Conservation (phyloP, 2,797 vertebrate species). For the Chloroceryle inda region DNA sequence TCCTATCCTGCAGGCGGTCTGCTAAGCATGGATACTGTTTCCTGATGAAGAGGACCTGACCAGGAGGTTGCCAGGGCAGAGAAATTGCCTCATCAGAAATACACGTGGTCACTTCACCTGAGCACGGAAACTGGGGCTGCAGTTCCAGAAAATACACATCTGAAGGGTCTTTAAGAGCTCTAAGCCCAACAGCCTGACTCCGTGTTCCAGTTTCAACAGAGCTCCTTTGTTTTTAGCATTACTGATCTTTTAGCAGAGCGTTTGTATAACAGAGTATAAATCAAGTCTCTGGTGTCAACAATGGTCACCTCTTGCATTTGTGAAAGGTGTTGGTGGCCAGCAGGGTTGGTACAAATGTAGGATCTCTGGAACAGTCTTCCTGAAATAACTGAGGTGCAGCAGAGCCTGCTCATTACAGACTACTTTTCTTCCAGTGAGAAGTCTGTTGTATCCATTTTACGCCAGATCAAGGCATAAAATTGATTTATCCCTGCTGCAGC, state of each 20-base stretch:
- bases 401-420: neutral
- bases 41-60: neutral
- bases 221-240: neutral
- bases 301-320: neutral
- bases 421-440: neutral
- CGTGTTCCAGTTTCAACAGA: neutral
- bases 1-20: neutral
- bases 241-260: neutral
- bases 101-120: accelerated
- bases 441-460: neutral
- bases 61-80: neutral
- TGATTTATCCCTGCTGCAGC: neutral
- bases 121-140: neutral
- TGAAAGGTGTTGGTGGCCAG: neutral
- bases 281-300: neutral
- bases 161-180: neutral
- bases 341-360: neutral
- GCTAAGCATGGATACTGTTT: accelerated
- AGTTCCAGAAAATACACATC: neutral
- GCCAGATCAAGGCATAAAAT: neutral
- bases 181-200: accelerated
- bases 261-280: neutral
- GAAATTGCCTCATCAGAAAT: neutral
- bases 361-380: neutral
- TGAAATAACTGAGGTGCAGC: neutral